phyloP scores from a whole-genome alignment of 2,113 vertebrate species.

The Corvus hawaiiensis region DNA sequence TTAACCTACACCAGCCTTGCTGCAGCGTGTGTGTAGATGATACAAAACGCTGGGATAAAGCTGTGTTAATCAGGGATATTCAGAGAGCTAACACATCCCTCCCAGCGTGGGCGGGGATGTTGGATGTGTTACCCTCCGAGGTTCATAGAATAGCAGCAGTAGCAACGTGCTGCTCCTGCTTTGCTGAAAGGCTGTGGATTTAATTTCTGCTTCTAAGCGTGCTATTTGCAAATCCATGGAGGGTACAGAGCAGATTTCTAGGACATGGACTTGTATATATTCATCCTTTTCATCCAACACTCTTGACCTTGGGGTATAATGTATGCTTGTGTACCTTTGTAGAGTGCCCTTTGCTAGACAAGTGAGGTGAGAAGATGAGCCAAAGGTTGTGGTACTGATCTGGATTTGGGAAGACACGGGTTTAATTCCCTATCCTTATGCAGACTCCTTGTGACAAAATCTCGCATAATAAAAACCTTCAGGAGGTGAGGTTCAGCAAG shows the following conservation, averaged over 20 bases:
- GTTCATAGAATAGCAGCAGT: neutral
- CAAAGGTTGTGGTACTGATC: slow-evolving; percentile 28
- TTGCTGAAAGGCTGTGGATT: slow-evolving; percentile 5
- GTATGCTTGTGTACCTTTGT: slow-evolving; percentile 11
- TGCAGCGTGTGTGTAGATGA: neutral
- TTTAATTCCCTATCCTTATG: neutral
- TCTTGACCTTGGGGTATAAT: slow-evolving; percentile 13
- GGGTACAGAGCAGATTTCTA: slow-evolving; percentile 11
- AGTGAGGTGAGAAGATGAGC: neutral
- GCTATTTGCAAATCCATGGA: slow-evolving; percentile 39
- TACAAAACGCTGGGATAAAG: neutral
- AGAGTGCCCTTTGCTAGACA: neutral
- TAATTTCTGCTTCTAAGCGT: slow-evolving; percentile 16
- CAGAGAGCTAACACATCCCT: neutral
- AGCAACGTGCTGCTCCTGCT: neutral
- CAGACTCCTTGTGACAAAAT: neutral
- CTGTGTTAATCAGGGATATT: slow-evolving; percentile 1
- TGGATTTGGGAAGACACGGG: neutral
- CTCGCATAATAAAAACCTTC: neutral
- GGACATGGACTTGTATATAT: neutral
- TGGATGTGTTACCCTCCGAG: neutral
- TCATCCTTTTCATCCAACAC: neutral
- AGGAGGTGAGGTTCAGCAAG: neutral
- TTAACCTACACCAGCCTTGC: neutral
- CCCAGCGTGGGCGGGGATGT: neutral